Percentiles rank a stretch among this genome's conserved stretches.
Evolutionary conservation across 2,113 vertebrate genomes (phyloP).

Genomic region (Chaetodon trifascialis): DNA sequence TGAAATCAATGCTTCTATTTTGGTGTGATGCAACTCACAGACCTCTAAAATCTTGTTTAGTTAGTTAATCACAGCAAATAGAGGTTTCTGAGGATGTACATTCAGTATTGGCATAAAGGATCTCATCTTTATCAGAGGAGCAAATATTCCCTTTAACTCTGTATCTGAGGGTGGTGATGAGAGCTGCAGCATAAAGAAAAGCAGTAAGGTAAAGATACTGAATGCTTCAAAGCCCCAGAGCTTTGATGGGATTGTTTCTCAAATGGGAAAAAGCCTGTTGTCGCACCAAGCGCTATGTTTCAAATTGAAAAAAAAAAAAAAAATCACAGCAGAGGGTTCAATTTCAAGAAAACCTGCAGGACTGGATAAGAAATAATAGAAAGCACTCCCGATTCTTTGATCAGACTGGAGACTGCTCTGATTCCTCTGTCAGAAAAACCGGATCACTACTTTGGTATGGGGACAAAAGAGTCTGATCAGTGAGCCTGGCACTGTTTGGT

Average conservation of each 20-base stretch:
- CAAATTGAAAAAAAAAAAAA: constrained; percentile 5
- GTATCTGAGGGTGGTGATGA: background rate
- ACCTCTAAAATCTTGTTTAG: background rate
- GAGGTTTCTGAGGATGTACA: constrained; percentile 48
- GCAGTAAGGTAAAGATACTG: constrained; percentile 4
- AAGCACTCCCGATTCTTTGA: constrained; percentile 26
- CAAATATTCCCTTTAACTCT: constrained; percentile 7
- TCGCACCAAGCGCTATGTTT: background rate
- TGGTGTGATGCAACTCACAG: background rate
- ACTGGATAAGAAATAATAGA: constrained; percentile 5
- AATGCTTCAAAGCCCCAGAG: background rate
- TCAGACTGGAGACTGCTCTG: constrained; percentile 13
- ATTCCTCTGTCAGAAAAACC: constrained; percentile 22
- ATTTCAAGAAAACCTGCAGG: constrained; percentile 4
- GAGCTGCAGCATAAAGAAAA: background rate
- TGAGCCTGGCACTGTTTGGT: constrained; percentile 45
- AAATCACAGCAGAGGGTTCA: background rate
- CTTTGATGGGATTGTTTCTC: background rate
- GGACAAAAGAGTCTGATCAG: constrained; percentile 19
- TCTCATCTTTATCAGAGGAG: background rate
- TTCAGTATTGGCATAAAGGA: constrained; percentile 46
- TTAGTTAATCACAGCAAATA: constrained; percentile 14
- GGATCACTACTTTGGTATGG: constrained; percentile 62
- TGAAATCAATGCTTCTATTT: constrained; percentile 10
- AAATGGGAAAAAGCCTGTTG: background rate